Base-by-base conservation (phyloP, 2,888 invertebrate species). In the Sinohyriopsis cumingii region DNA sequence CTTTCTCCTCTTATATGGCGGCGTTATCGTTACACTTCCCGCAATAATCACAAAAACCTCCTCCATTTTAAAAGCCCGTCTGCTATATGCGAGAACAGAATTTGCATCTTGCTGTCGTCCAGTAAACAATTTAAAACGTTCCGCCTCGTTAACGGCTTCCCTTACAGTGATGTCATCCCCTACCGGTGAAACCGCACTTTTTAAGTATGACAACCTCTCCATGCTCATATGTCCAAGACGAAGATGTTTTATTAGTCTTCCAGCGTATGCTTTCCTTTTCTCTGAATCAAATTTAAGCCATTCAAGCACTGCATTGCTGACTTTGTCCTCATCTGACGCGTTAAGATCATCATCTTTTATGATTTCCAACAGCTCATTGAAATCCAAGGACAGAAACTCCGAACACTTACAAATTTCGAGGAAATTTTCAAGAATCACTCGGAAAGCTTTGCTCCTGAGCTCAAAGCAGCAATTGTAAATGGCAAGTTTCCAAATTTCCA, bases 231-330 rank as follows among this genome's bases (percentile, higher is more conserved):
- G 75, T 6, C 73, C 77, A 33, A 77, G 70, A 15, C 86, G 79
- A 5, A 86, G 72, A 63, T 82, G 76, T 59, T 75, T 78, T 45
- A 86, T 67, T 19, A 86, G 78, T 22, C 76, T 71, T n/a, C 80
- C 78, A 9, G 74, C 72, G 63, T 92, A 90, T 59, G 88, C 87
- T 82, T 91, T 91, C 22, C 86, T 75, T 3, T 71, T 72, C 28
- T 92, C 89, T 72, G 93, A 92, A 78, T 92, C 92, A 82, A 93
- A 92, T 63, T 86, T 80, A 53, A 90, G 84, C 92, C 92, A 92
- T n/a, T 84, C 79, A 54, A 90, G 83, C 24, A 91, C 90, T 20
- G 91, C 90, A 76, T 90, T 87, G 79, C 91, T 91, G 1, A 92
- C 91, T 45, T 87, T 82, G 82, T 92, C 92, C 80, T 92, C 92